Conservation (phyloP, 30 jellyfish, hydroid and myxozoan genomes). For the Turritopsis dohrnii region DNA sequence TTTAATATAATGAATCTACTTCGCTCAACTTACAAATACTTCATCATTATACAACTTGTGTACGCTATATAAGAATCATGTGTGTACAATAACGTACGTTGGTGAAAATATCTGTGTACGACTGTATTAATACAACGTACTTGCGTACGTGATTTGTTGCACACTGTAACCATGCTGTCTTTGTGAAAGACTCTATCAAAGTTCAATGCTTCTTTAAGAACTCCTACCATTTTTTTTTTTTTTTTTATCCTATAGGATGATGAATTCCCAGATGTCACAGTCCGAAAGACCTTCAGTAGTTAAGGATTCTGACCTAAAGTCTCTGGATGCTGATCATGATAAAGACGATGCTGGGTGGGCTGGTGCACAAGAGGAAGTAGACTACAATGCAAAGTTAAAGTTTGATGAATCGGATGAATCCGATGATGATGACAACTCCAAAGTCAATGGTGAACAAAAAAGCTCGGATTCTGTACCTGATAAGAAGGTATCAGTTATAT, state of each 20-base stretch:
- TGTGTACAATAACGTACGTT: no score
- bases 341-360: slow-evolving; percentile 93
- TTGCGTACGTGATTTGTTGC: no score
- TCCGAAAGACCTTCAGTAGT: slow-evolving; percentile 63
- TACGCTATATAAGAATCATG: no score
- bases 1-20: no score
- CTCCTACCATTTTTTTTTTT: neutral
- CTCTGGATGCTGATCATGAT: slow-evolving; percentile 40
- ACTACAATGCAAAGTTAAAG: slow-evolving; percentile 71
- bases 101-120: no score
- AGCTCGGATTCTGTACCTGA: neutral
- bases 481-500: neutral
- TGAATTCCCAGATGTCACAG: neutral
- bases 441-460: neutral
- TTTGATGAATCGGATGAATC: slow-evolving; percentile 91
- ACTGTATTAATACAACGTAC: no score
- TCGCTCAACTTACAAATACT: no score
- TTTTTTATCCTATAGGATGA: neutral
- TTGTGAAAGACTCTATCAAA: no score
- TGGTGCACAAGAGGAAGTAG: slow-evolving; percentile 95
- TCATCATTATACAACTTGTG: no score
- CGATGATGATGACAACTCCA: slow-evolving; percentile 23
- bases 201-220: neutral
- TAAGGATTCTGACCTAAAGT: slow-evolving; percentile 45
- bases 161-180: no score